phyloP scores from a whole-genome alignment of 2,888 invertebrate species.

The Argyresthia goedartella region DNA sequence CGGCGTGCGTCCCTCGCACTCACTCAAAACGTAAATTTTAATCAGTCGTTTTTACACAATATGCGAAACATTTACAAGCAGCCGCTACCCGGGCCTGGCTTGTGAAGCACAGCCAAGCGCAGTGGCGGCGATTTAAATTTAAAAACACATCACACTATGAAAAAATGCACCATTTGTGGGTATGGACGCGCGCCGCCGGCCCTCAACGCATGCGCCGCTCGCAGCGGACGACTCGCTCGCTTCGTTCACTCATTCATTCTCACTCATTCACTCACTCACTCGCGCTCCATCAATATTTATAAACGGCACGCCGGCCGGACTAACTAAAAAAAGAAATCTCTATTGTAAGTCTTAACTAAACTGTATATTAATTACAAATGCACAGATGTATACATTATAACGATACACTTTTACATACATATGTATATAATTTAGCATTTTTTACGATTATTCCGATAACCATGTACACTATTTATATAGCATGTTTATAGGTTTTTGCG shows the following conservation, averaged over 20 bases:
- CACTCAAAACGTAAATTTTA: constrained; percentile 44
- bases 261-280: constrained; percentile 9
- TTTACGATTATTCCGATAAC: constrained; percentile 13
- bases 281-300: constrained; percentile 19
- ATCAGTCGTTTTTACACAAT: constrained; percentile 60
- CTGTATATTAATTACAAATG: constrained; percentile 64
- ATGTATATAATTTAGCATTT: constrained; percentile 43
- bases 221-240: constrained; percentile 1
- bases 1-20: constrained; percentile 28
- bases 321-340: constrained; percentile 54
- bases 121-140: neutral
- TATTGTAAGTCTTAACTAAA: constrained; percentile 53
- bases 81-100: neutral
- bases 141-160: constrained; percentile 3
- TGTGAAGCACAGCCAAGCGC: neutral
- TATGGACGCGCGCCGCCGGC: constrained; percentile 1
- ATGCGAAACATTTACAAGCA: constrained; percentile 29
- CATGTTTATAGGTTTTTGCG: constrained; percentile 2
- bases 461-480: constrained; percentile 29
- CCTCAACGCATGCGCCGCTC: constrained; percentile 17
- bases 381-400: constrained; percentile 56
- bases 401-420: constrained; percentile 54
- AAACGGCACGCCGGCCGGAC: constrained; percentile 25
- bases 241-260: constrained; percentile 5
- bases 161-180: constrained; percentile 3